A percentile compares a stretch with the other conserved stretches of the same genome.
Conservation (phyloP, 1,140 invertebrate genomes). For the Drosophila subobscura region DNA sequence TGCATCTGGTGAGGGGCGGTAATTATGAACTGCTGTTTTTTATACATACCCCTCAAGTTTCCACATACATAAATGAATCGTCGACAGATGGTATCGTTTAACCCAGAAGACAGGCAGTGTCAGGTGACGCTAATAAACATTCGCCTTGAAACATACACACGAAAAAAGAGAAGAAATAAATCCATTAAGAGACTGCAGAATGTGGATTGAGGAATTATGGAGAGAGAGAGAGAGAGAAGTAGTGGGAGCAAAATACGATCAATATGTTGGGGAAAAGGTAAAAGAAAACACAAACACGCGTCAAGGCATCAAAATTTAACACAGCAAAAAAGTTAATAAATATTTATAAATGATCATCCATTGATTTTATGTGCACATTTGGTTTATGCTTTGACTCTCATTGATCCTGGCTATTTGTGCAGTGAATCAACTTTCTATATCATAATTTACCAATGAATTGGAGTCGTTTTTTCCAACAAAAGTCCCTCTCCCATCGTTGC, state of each 20-base stretch:
- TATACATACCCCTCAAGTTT: background rate
- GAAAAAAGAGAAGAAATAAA: background rate
- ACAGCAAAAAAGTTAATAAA: background rate
- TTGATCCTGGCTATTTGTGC: no score
- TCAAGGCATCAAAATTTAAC: no score
- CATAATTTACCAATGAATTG: no score
- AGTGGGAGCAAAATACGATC: no score
- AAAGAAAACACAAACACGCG: no score
- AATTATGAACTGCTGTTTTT: slow-evolving; percentile 55
- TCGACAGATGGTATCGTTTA: slow-evolving; percentile 28
- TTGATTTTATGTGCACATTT: no score
- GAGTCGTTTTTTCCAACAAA: no score
- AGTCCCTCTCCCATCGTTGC: no score
- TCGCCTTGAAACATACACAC: background rate
- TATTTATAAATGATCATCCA: background rate
- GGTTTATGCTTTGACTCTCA: no score
- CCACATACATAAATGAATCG: slow-evolving; percentile 25
- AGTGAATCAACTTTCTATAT: no score
- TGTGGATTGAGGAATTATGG: slow-evolving; percentile 5
- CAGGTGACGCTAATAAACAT: slow-evolving; percentile 48
- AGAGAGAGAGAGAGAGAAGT: background rate
- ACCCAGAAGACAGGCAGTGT: slow-evolving; percentile 1
- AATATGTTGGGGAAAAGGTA: background rate
- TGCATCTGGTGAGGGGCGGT: slow-evolving; percentile 18
- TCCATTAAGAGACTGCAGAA: background rate